Base-by-base conservation (phyloP, 2,797 vertebrate genomes). In the Lacerta agilis region DNA sequence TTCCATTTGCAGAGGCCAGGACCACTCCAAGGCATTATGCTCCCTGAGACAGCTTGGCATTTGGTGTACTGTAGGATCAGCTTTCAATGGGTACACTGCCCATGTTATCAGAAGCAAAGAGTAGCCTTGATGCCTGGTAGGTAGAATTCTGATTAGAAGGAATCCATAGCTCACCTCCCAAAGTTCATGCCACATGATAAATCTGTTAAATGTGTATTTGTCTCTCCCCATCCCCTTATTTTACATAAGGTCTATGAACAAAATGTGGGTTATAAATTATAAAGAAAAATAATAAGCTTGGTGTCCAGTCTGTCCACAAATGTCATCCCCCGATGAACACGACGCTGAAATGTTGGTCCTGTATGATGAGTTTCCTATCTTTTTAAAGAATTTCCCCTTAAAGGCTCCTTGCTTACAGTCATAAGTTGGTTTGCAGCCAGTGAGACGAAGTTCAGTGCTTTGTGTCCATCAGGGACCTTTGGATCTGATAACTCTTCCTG, bases 341-440 rank as follows among this genome's bases (percentile, higher is more conserved):
- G 38, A 82, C 8, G 8, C 38, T 18, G 41, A 82, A 64, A 79
- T 20, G 17, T 33, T 41, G 20, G 11, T 79, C 25, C 61, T 61
- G 13, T 78, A 15, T 88, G 13, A 71, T 72, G 38, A 84, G 18
- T 79, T 43, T 93, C 90, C 93, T 83, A 87, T 89, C 0, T 90
- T 94, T 96, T 94, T 84, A 82, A 91, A 93, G 69, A 78, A 72
- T 83, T 90, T 83, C 4, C 66, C 27, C 89, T 23, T 94, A 87
- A 87, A 90, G 10, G 72, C 79, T 87, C 76, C 73, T 93, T 94
- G 89, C 93, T 91, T 96, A 94, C 49, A 90, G 33, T 96, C 95
- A 95, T 95, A 94, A 92, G 85, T 93, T 95, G 92, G 94, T 89
- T 94, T 85, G 82, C 92, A 94, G 90, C 90, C 91, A 93, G 11